phyloP scores from a whole-genome alignment of 2,888 invertebrate genomes.

The Diplazon laetatorius region DNA sequence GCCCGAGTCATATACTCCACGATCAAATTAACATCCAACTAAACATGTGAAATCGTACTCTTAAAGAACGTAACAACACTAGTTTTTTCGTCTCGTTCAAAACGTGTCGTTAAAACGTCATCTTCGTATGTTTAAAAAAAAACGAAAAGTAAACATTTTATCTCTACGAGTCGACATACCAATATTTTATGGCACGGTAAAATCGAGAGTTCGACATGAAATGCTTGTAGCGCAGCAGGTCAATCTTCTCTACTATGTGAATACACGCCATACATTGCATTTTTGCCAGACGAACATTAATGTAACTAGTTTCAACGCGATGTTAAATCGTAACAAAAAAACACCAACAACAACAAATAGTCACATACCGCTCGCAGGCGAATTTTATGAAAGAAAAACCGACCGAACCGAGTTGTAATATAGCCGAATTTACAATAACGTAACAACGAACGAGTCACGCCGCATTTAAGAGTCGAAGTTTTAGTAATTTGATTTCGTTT shows the following conservation, averaged over 20 bases:
- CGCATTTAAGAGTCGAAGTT: constrained; percentile 1
- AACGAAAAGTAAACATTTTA: constrained; percentile 25
- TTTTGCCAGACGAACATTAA: constrained; percentile 30
- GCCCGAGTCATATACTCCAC: neutral
- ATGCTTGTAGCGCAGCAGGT: constrained; percentile 39
- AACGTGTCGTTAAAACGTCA: constrained; percentile 40
- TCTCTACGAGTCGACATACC: constrained; percentile 17
- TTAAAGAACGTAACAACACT: constrained; percentile 43
- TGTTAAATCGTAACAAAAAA: constrained; percentile 18
- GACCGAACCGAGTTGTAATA: neutral
- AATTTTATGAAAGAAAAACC: constrained; percentile 5
- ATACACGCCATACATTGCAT: neutral
- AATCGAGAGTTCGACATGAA: neutral
- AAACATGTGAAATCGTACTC: constrained; percentile 28
- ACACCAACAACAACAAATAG: constrained; percentile 10
- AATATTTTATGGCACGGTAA: constrained; percentile 17
- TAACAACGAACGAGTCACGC: constrained; percentile 14
- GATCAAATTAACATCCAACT: constrained; percentile 4
- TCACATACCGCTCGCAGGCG: constrained; percentile 12
- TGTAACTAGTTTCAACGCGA: constrained; percentile 11
- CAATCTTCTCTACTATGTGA: neutral
- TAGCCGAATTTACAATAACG: constrained; percentile 23
- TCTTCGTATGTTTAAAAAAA: constrained; percentile 43
- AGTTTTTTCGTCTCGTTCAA: constrained; percentile 53
- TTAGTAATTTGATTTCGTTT: neutral